Evolutionary conservation across 2,888 invertebrate species (phyloP).

Genomic region (Sabatieria punctata): DNA sequence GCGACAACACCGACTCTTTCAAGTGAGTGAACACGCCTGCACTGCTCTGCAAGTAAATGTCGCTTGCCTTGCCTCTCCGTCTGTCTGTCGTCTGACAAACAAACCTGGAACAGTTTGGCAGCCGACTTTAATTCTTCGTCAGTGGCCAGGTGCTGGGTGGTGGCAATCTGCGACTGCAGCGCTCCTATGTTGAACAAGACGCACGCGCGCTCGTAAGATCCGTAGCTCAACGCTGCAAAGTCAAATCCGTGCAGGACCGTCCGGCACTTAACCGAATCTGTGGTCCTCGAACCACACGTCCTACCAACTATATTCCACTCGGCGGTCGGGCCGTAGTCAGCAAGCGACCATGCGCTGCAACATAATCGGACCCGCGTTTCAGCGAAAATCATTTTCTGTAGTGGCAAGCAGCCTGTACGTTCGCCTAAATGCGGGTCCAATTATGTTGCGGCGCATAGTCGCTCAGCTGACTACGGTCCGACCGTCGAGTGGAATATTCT

Average conservation of each 20-base stretch:
- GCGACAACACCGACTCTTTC: slow-evolving; percentile 47
- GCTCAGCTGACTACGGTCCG: too few relatives aligned
- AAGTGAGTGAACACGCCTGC: slow-evolving; percentile 73
- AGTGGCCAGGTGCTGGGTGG: slow-evolving; percentile 58
- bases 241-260: neutral
- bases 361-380: too few relatives aligned
- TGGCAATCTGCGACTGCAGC: slow-evolving; percentile 65
- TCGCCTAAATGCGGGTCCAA: too few relatives aligned
- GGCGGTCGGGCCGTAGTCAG: too few relatives aligned
- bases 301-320: too few relatives aligned
- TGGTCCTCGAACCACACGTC: too few relatives aligned
- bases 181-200: slow-evolving; percentile 90
- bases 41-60: slow-evolving; percentile 46
- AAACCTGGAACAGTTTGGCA: slow-evolving; percentile 71
- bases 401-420: too few relatives aligned
- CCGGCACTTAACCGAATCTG: neutral
- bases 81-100: neutral
- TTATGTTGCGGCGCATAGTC: too few relatives aligned
- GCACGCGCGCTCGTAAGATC: slow-evolving; percentile 81
- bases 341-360: too few relatives aligned
- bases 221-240: slow-evolving; percentile 33
- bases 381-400: too few relatives aligned
- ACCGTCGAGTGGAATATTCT: too few relatives aligned
- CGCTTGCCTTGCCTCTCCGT: neutral
- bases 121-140: slow-evolving; percentile 85